phyloP scores from a whole-genome alignment of 2,113 vertebrate genomes.

The Puntigrus tetrazona region DNA sequence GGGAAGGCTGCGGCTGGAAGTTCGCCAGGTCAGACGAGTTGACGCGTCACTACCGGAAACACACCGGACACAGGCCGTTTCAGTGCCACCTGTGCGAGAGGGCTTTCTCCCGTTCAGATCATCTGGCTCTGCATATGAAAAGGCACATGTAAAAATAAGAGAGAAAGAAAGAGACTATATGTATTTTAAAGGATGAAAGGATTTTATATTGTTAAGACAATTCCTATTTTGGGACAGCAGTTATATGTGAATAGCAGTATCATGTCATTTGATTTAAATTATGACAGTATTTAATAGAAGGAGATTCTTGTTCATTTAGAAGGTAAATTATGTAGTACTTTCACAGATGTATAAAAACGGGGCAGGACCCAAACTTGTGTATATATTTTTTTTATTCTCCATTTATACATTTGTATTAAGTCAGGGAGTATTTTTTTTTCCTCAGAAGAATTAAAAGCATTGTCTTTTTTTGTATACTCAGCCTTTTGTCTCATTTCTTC shows the following conservation, averaged over 20 bases:
- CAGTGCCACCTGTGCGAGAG: constrained; percentile 90
- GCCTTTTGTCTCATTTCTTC: constrained; percentile 17
- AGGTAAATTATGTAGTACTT: constrained; percentile 68
- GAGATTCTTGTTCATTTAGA: constrained; percentile 39
- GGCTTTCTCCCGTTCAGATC: constrained; percentile 89
- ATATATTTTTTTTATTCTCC: constrained; percentile 53
- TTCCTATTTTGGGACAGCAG: constrained; percentile 55
- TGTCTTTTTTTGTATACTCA: constrained; percentile 28
- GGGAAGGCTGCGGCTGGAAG: constrained; percentile 92
- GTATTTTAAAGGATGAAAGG: constrained; percentile 32
- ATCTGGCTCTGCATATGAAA: constrained; percentile 95
- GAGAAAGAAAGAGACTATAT: neutral
- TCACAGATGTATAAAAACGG: constrained; percentile 59
- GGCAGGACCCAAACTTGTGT: constrained; percentile 74
- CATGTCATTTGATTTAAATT: constrained; percentile 69
- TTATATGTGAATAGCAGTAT: constrained; percentile 56
- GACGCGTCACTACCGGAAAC: constrained; percentile 90
- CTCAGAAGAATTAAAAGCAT: constrained; percentile 23
- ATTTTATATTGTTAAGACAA: constrained; percentile 54
- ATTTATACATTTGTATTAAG: constrained; percentile 61
- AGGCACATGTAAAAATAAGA: constrained; percentile 84
- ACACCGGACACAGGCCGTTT: constrained; percentile 88
- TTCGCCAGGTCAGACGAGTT: constrained; percentile 87
- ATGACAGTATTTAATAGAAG: constrained; percentile 76
- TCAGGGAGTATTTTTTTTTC: constrained; percentile 58